Evolutionary conservation across 64 coral and sea anemone species (phyloP).

Genomic region (Astreopora myriophthalma): DNA sequence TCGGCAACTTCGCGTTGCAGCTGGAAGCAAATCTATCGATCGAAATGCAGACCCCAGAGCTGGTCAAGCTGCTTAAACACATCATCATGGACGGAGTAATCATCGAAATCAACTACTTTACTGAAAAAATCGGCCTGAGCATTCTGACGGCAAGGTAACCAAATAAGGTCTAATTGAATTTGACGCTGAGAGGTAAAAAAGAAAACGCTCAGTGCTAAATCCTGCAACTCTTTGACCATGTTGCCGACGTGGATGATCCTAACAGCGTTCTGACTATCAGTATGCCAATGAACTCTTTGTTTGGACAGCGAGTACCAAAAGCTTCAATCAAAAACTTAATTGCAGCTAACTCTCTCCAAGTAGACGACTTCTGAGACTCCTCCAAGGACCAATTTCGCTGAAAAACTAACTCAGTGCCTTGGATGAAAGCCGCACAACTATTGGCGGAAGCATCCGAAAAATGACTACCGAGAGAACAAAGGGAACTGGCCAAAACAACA

Average conservation of each 20-base stretch:
- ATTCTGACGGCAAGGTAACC: conserved; percentile 40
- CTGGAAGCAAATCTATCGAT: conserved; percentile 58
- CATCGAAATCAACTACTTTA: conserved; percentile 29
- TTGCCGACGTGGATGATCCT: conserved; percentile 48
- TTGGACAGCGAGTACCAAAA: background rate
- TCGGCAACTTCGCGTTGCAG: conserved; percentile 43
- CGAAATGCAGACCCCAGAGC: conserved; percentile 32
- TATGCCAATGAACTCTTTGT: conserved; percentile 51
- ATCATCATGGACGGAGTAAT: conserved; percentile 27
- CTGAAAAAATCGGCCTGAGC: conserved; percentile 21
- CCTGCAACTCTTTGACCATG: conserved; percentile 51
- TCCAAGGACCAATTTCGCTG: background rate
- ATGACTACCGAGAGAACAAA: background rate
- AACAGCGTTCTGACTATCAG: conserved; percentile 64
- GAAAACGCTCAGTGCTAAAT: background rate
- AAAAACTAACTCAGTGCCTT: background rate
- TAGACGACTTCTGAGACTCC: conserved; percentile 40
- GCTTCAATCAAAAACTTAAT: background rate
- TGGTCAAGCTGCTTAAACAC: conserved; percentile 5
- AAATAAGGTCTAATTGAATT: background rate
- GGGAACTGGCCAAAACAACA: background rate
- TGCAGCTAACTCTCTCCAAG: conserved; percentile 33
- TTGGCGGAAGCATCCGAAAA: background rate
- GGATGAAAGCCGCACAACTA: conserved; percentile 4
- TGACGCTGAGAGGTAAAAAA: background rate